Percentiles rank a stretch among this genome's conserved stretches.
These are phyloP conservation scores for Tetranychus piercei DNA, from an alignment of 2,888 invertebrate genomes.

Conservation along the genomic window DNA sequence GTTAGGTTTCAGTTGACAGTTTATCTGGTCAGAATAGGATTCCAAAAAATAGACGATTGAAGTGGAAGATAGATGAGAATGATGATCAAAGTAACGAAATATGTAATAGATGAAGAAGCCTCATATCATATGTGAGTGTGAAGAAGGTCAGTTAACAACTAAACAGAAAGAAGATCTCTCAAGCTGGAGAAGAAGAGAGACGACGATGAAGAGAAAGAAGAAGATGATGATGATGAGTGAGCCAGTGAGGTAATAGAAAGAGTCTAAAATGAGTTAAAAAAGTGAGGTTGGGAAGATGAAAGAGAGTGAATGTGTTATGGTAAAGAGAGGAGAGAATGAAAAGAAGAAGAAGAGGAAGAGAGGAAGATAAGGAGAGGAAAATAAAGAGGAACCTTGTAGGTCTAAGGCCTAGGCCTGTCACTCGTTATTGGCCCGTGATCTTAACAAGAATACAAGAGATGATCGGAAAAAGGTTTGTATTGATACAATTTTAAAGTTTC, in stretches of 20 bases:
- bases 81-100: background rate
- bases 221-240: no score
- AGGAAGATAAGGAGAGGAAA: background rate
- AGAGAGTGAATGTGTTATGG: no score
- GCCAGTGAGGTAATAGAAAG: no score
- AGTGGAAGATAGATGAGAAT: background rate
- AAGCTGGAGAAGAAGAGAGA: background rate
- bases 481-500: no score
- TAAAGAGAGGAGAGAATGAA: background rate
- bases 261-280: no score
- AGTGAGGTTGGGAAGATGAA: no score
- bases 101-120: background rate
- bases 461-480: no score
- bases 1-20: no score
- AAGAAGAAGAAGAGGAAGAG: background rate
- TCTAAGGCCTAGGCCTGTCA: background rate
- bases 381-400: background rate
- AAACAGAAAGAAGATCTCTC: no score
- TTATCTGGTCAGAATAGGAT: no score
- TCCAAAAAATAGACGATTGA: background rate
- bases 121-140: background rate
- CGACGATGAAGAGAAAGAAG: background rate
- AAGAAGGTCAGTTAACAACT: no score
- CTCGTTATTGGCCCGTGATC: background rate
- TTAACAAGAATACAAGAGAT: no score